Evolutionary conservation across 1,140 invertebrate genomes (phyloP).

Genomic region (Littorina saxatilis): DNA sequence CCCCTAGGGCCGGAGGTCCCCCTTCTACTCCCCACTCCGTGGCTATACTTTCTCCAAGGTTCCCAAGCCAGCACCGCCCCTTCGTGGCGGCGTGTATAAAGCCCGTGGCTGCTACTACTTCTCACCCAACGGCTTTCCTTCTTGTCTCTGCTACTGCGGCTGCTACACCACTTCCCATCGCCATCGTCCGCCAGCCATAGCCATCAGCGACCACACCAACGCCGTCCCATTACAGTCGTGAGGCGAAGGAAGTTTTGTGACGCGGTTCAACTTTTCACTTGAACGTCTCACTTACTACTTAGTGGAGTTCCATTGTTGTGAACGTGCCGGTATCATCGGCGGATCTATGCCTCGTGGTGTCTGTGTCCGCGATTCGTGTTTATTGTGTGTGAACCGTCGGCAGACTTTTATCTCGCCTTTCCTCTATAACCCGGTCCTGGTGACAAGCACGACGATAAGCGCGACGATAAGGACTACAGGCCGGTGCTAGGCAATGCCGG

Average conservation of each 20-base stretch:
- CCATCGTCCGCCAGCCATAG: not conserved
- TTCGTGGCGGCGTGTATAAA: slow-evolving; percentile 25
- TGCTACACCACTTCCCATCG: not conserved
- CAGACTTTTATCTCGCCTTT: no score
- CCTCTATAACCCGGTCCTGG: not conserved
- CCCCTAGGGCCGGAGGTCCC: not conserved
- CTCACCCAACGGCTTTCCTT: not conserved
- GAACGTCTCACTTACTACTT: no score
- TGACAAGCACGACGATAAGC: not conserved
- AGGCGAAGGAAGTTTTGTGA: no score
- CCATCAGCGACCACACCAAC: no score
- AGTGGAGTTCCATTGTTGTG: no score
- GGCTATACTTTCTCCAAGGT: not conserved
- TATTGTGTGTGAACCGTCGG: no score
- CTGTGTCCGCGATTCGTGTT: no score
- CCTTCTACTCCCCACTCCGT: not conserved
- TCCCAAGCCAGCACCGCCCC: not conserved
- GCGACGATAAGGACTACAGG: not conserved
- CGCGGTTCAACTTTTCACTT: no score
- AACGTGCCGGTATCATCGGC: no score
- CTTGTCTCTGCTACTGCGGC: not conserved
- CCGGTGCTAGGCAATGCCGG: not conserved
- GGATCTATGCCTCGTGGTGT: no score
- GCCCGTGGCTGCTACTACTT: not conserved
- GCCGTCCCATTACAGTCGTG: not conserved